Evolutionary conservation across 2,113 vertebrate species (phyloP), one percentile per base, ranked within the genome.

Genomic region (Oceanites oceanicus): DNA sequence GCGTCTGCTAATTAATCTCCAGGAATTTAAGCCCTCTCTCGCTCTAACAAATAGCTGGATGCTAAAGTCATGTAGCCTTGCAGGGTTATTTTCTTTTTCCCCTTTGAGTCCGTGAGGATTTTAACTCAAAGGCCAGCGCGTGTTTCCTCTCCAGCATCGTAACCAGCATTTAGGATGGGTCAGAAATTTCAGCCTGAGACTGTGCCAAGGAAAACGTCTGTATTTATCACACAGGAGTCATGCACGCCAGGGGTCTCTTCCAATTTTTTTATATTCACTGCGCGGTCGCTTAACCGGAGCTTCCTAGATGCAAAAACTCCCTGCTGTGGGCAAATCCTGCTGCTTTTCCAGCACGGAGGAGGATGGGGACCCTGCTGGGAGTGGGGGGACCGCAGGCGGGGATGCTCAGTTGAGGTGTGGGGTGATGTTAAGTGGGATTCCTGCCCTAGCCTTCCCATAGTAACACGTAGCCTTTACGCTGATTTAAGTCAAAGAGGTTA

Each of bases 1-100:
- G n/a, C 13, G 19, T 85, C 91, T 65, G 83, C 95, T 97, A 96
- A 98, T 96, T 96, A 97, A 94, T 78, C 94, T 94, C 76, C 93
- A 95, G 96, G 97, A 98, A 98, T 98, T 96, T 94, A 91, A 98
- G 96, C 96, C 96, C 94, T 96, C 94, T 86, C 55, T 88, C 2
- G 2, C 76, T 50, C 84, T 78, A 83, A 79, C 95, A 95, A 96
- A 97, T 97, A 94, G 94, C 91, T 97, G 95, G 96, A 95, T 96
- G 95, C 96, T 97, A 76, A 94, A 97, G 96, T 90, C 94, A 81
- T 71, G 90, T 42, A 86, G 82, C 79, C 92, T 94, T 30, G 75
- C 75, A 36, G 88, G 63, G 92, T 82, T 92, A 20, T 95, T 94
- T 94, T 77, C 42, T 65, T 92, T 52, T 44, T 30, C 22, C 53